Base-by-base conservation (phyloP, 2,888 invertebrate genomes). In the Pristionchus japonicus region DNA sequence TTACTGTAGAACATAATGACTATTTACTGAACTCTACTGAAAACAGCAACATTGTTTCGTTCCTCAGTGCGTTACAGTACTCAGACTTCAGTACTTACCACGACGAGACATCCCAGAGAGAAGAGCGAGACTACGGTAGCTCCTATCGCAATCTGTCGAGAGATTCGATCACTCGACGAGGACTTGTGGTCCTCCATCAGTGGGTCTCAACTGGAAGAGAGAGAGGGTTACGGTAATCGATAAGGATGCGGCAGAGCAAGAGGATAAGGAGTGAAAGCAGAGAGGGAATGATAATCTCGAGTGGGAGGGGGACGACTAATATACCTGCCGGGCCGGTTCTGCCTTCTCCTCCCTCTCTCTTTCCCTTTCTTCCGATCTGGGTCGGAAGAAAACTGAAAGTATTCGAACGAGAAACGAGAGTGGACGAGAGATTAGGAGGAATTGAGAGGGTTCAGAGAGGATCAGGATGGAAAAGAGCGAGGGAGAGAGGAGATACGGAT, bases 121-220 rank as follows among this genome's bases (percentile, higher is more conserved):
- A 93, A 89, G 40, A 90, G 77, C 37, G 92, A 90, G 27, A 91
- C 90, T 84, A 89, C 90, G 17, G 89, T 89, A 23, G 91, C 91
- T 80, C 80, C 88, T 37, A 88, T 80, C 82, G 88, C 77, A 17
- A 77, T 37, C 61, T 34, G 80, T 52, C 84, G 57, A 23, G 84
- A 82, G 82, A 82, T 47, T 34, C 52, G 82, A 82, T 82, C 82
- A 20, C 49, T 34, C 49, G 47, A 31, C 6, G 82, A 82, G 82
- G 82, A 82, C 82, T 82, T 82, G 27, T 27, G 82, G 82, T 82
- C 82, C 82, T 82, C 82, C 82, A 82, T 82, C 11, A 15, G 1
- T 27, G 27, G 49, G 82, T 74, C 74, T 74, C 31, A 15, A 74
- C 74, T 74, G 74, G 74, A 74, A 74, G 27, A 67, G 67, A 67